phyloP scores from a whole-genome alignment of 2,797 vertebrate species.

The Enteromius anoplus region DNA sequence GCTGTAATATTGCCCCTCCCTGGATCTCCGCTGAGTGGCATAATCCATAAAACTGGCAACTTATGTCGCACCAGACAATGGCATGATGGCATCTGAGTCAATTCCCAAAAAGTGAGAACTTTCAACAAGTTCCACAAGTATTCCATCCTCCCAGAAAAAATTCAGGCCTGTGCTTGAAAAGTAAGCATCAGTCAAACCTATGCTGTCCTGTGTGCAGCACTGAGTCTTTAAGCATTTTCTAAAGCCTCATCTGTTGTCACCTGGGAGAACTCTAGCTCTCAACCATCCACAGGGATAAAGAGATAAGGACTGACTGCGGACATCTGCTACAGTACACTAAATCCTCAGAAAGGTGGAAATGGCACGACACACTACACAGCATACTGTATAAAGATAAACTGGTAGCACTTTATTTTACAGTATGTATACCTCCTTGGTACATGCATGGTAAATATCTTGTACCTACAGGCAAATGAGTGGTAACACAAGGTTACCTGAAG shows the following conservation, averaged over 20 bases:
- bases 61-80: conserved; percentile 59
- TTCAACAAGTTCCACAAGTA: neutral
- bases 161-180: neutral
- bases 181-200: neutral
- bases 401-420: no score
- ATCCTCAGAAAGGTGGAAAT: conserved; percentile 17
- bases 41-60: conserved; percentile 71
- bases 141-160: conserved; percentile 46
- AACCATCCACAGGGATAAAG: conserved; percentile 46
- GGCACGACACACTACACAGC: neutral
- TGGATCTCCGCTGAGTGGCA: conserved; percentile 52
- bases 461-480: no score
- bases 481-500: no score
- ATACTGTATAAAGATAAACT: no score
- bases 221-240: conserved; percentile 25
- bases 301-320: conserved; percentile 48
- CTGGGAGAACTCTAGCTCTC: conserved; percentile 12
- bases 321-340: conserved; percentile 51
- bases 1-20: conserved; percentile 54
- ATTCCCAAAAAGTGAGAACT: conserved; percentile 42
- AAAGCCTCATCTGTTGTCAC: conserved; percentile 50
- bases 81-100: conserved; percentile 25
- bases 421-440: no score
- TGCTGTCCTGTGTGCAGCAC: neutral
- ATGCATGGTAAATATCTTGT: no score